Conservation (phyloP, 2,888 invertebrate genomes). For the Drosophila monieri region DNA sequence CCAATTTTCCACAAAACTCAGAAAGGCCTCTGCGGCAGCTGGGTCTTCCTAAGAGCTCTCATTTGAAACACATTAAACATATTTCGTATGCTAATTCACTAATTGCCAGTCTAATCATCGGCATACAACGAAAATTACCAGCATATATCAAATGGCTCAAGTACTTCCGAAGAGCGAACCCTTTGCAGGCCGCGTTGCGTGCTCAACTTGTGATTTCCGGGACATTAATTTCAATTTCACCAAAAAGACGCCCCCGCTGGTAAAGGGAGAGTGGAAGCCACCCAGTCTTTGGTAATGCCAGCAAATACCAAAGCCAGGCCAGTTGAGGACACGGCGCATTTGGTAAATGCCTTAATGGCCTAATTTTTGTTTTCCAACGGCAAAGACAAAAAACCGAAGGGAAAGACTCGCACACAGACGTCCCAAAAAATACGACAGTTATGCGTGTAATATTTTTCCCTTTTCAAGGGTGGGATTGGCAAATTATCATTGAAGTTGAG, state of each 20-base stretch:
- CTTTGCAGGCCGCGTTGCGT: constrained; percentile 70
- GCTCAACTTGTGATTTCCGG: constrained; percentile 81
- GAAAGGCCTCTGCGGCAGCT: neutral
- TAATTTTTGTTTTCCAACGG: constrained; percentile 74
- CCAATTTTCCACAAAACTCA: constrained; percentile 1
- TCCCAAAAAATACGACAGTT: constrained; percentile 68
- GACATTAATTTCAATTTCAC: constrained; percentile 81
- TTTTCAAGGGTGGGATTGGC: constrained; percentile 33
- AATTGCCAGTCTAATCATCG: constrained; percentile 70
- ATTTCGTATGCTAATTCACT: constrained; percentile 56
- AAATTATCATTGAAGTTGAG: constrained; percentile 72
- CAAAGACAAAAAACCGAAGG: constrained; percentile 29
- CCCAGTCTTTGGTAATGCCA: constrained; percentile 2
- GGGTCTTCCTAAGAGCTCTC: neutral
- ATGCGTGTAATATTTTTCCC: constrained; percentile 75
- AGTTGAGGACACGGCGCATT: constrained; percentile 77
- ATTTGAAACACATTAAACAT: constrained; percentile 41
- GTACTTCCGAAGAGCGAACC: constrained; percentile 61
- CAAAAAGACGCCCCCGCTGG: constrained; percentile 44
- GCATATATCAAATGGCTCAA: constrained; percentile 72
- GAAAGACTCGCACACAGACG: constrained; percentile 8
- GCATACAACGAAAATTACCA: constrained; percentile 62
- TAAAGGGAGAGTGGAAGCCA: neutral
- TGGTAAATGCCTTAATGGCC: constrained; percentile 81
- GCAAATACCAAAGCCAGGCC: constrained; percentile 41